Conservation (phyloP, 1,140 invertebrate genomes). For the Cataglyphis hispanica region DNA sequence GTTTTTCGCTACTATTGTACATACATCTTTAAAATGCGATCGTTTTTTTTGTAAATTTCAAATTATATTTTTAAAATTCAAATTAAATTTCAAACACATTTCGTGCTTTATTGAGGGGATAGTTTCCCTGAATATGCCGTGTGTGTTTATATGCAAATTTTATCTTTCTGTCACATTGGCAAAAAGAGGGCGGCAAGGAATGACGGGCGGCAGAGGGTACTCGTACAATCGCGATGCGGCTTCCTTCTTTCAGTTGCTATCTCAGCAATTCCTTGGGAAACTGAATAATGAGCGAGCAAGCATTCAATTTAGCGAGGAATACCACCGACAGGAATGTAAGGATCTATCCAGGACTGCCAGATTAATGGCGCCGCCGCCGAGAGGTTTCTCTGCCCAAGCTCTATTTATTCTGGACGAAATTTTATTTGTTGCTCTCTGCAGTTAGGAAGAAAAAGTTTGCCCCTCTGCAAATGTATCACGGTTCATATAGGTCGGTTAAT, state of each 20-base stretch:
- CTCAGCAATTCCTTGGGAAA: background rate
- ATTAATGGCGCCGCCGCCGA: constrained; percentile 29
- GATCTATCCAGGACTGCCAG: background rate
- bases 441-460: constrained; percentile 21
- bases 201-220: too few relatives aligned
- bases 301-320: constrained; percentile 45
- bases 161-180: background rate
- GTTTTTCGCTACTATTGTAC: too few relatives aligned
- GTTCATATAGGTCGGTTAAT: constrained; percentile 31
- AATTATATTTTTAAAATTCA: constrained; percentile 21
- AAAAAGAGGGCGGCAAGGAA: too few relatives aligned
- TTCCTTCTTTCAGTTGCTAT: background rate
- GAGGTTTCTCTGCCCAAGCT: constrained; percentile 28
- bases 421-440: constrained; percentile 33
- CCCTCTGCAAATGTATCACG: background rate
- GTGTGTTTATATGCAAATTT: background rate
- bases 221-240: background rate
- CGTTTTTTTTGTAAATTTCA: background rate
- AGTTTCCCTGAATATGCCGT: too few relatives aligned
- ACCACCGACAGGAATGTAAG: constrained; percentile 9
- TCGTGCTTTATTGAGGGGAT: background rate
- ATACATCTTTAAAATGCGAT: too few relatives aligned
- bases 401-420: constrained; percentile 46
- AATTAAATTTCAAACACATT: too few relatives aligned
- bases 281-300: constrained; percentile 47